Base-by-base conservation (phyloP, 1,140 invertebrate genomes). In the Wiebesia pumilae region DNA sequence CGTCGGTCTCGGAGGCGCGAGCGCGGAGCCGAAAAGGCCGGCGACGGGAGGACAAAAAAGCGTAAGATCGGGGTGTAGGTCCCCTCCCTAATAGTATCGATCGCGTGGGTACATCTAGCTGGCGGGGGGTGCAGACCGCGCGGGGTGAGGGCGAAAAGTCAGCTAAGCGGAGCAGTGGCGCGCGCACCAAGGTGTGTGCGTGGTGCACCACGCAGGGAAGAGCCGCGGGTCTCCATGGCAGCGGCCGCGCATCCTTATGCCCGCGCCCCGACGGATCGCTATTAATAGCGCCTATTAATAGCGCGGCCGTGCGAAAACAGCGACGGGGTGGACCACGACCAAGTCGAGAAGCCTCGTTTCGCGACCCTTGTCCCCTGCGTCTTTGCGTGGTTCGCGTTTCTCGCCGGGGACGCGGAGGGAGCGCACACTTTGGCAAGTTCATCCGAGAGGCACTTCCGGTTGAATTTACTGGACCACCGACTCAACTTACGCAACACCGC, bases 271-370 rank as follows among this genome's bases (percentile, higher is more conserved):
- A 27, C 38, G 38, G 40, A 75, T 75, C 38, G 27, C 73, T 75
- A 75, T 75, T 75, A 75, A 75, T 75, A 75, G 40, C 73, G 73
- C 24, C 73, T 75, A 75, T 75, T 75, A 75, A 75, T 75, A 75
- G 40, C n/a, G 33, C 19, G 21, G 67, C 6, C 43, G 14, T 14
- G 43, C 43, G 43, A 47, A 47, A 62, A 10, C 24, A 10, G 58
- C 24, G 58, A 27, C 58, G 27, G 58, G 21, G 58, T 24, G 4
- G 58, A 62, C 58, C 4, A 27, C 58, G 24, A 62, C 58, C 58
- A 10, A 3, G 19, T 19, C 16, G 51, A 9, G 51, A 54, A 21
- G 19, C 24, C 58, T 62, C 58, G 58, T 27, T 27, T 27, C 58
- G 21, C 58, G 24, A 62, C 58, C 58, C 58, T 27, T 24, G 24